phyloP scores from a whole-genome alignment of 2,113 vertebrate genomes.

The Melanostigma gelatinosum region DNA sequence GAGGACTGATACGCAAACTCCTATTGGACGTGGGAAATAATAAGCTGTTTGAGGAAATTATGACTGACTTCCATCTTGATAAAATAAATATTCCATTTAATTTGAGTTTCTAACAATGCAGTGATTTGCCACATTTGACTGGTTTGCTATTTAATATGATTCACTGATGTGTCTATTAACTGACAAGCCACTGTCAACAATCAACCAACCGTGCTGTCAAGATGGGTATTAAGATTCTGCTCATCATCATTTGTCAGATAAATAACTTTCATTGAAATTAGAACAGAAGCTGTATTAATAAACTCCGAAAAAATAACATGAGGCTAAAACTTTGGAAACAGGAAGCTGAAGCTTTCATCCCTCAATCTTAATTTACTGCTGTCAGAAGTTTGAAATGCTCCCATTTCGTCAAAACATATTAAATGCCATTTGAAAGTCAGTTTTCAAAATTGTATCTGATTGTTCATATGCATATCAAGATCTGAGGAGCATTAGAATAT shows the following conservation, averaged over 20 bases:
- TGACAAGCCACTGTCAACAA: constrained; percentile 67
- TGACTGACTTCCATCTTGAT: constrained; percentile 62
- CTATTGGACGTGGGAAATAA: constrained; percentile 40
- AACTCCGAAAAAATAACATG: constrained; percentile 16
- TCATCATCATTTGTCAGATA: constrained; percentile 67
- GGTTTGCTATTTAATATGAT: constrained; percentile 55
- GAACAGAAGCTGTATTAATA: constrained; percentile 53
- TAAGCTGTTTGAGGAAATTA: constrained; percentile 53
- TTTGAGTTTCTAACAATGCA: constrained; percentile 42
- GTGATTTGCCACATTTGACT: constrained; percentile 59
- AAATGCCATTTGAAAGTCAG: constrained; percentile 52
- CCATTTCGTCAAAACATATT: constrained; percentile 45
- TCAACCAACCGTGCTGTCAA: constrained; percentile 42
- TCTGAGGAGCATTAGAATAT: constrained; percentile 33
- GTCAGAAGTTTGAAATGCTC: constrained; percentile 55
- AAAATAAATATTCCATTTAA: constrained; percentile 44
- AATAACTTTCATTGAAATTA: constrained; percentile 57
- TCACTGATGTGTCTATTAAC: constrained; percentile 55
- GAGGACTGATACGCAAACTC: constrained; percentile 23
- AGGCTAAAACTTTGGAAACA: constrained; percentile 45
- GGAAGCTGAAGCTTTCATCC: constrained; percentile 53
- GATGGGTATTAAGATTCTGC: constrained; percentile 50
- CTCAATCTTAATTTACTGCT: constrained; percentile 69
- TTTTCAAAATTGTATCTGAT: constrained; percentile 45
- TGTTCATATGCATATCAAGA: constrained; percentile 29